Percentiles rank a stretch among this genome's conserved stretches.
phyloP scores from a whole-genome alignment of 2,888 invertebrate genomes.

The Cephalotes varians region DNA sequence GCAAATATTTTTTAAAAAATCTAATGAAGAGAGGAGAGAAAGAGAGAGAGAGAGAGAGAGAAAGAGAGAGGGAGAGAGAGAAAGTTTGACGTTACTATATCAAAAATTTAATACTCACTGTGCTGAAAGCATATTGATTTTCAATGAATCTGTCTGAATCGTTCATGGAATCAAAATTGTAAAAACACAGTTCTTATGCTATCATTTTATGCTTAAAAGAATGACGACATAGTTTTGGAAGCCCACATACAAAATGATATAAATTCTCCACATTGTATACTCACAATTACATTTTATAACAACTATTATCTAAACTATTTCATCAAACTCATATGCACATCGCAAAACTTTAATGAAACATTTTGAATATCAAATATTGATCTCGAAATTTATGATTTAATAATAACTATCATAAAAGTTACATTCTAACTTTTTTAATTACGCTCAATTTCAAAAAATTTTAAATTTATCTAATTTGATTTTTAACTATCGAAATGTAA shows the following conservation, averaged over 20 bases:
- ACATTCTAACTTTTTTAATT: not conserved
- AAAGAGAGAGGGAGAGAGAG: too few relatives aligned
- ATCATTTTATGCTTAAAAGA: not conserved
- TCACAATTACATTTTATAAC: not conserved
- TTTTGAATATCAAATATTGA: not conserved
- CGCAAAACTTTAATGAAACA: not conserved
- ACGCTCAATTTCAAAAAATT: not conserved
- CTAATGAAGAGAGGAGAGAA: too few relatives aligned
- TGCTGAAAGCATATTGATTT: conserved; percentile 17
- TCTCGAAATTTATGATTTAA: conserved; percentile 12
- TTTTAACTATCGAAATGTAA: not conserved
- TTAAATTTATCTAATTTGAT: not conserved
- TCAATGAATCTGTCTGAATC: not conserved
- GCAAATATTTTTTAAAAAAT: conserved; percentile 18
- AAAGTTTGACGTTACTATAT: not conserved
- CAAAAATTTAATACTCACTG: conserved; percentile 2
- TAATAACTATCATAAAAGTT: not conserved
- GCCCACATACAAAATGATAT: not conserved
- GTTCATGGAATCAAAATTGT: not conserved
- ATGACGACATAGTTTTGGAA: not conserved
- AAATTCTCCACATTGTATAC: not conserved
- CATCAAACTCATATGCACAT: not conserved
- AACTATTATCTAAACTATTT: conserved; percentile 26
- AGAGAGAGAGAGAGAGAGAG: too few relatives aligned
- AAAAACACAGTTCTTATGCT: not conserved